phyloP scores from a whole-genome alignment of 2,113 vertebrate genomes.

The Leuciscus idus region DNA sequence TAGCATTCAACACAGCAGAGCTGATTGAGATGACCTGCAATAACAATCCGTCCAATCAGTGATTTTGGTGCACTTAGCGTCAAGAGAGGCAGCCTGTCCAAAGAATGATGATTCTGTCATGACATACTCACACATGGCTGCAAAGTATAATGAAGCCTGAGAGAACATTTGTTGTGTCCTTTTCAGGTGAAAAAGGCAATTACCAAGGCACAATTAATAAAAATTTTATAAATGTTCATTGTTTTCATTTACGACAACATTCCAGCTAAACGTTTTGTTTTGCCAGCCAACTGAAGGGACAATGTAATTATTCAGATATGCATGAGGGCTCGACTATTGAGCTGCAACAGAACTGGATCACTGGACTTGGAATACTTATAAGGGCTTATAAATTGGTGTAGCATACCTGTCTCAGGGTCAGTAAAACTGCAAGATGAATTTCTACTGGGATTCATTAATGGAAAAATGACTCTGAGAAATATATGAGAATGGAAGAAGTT shows the following conservation, averaged over 20 bases:
- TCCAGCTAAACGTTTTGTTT: slow-evolving; percentile 21
- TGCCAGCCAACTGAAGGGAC: slow-evolving; percentile 22
- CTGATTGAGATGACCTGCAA: slow-evolving; percentile 45
- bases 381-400: slow-evolving; percentile 39
- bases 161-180: slow-evolving; percentile 50
- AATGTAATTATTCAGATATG: slow-evolving; percentile 49
- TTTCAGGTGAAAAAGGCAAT: slow-evolving; percentile 51
- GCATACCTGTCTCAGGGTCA: slow-evolving; percentile 15
- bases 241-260: slow-evolving; percentile 52
- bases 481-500: not conserved
- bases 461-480: not conserved
- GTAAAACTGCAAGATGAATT: slow-evolving; percentile 28
- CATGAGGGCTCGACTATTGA: slow-evolving; percentile 34
- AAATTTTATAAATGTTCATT: slow-evolving; percentile 51
- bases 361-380: slow-evolving; percentile 42
- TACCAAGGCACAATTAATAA: slow-evolving; percentile 50
- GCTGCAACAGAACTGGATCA: slow-evolving; percentile 29
- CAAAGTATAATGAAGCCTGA: slow-evolving; percentile 42
- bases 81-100: slow-evolving; percentile 32
- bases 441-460: slow-evolving; percentile 16
- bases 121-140: slow-evolving; percentile 21
- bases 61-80: slow-evolving; percentile 52
- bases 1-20: slow-evolving; percentile 34
- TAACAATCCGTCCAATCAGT: slow-evolving; percentile 50
- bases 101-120: slow-evolving; percentile 45